Percentiles rank a stretch among this genome's conserved stretches.
Conservation (phyloP, 92 coral and sea anemone genomes). For the Epizoanthus illoricatus region DNA sequence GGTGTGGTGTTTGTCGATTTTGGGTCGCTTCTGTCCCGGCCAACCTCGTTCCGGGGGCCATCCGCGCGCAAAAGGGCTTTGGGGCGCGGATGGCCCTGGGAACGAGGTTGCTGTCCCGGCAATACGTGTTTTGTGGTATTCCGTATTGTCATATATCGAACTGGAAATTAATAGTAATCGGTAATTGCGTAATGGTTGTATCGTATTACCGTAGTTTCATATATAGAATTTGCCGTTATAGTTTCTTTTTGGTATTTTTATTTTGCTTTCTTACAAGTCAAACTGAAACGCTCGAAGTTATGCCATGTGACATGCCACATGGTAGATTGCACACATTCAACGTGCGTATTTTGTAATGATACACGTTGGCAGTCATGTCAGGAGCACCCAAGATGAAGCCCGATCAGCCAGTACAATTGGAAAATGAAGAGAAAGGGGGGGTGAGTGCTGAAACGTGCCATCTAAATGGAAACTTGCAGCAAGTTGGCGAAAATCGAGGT, state of each 20-base stretch:
- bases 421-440: background rate
- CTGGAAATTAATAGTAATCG: too few relatives aligned
- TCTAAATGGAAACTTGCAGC: constrained; percentile 8
- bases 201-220: background rate
- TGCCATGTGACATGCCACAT: constrained; percentile 10
- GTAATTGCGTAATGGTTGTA: too few relatives aligned
- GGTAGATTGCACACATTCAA: background rate
- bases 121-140: too few relatives aligned
- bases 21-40: too few relatives aligned
- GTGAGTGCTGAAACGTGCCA: background rate
- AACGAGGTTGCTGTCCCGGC: too few relatives aligned
- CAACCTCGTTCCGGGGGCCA: too few relatives aligned
- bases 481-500: constrained; percentile 7
- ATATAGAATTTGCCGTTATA: background rate
- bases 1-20: background rate
- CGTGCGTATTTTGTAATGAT: too few relatives aligned
- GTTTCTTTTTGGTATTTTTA: background rate
- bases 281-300: background rate
- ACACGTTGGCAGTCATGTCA: background rate
- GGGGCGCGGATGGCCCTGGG: too few relatives aligned
- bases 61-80: too few relatives aligned
- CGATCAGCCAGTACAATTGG: constrained; percentile 9
- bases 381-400: background rate
- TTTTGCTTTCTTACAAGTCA: background rate
- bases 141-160: too few relatives aligned